Conservation (phyloP, 2,113 vertebrate species). For the Mesembrinibis cayennensis region DNA sequence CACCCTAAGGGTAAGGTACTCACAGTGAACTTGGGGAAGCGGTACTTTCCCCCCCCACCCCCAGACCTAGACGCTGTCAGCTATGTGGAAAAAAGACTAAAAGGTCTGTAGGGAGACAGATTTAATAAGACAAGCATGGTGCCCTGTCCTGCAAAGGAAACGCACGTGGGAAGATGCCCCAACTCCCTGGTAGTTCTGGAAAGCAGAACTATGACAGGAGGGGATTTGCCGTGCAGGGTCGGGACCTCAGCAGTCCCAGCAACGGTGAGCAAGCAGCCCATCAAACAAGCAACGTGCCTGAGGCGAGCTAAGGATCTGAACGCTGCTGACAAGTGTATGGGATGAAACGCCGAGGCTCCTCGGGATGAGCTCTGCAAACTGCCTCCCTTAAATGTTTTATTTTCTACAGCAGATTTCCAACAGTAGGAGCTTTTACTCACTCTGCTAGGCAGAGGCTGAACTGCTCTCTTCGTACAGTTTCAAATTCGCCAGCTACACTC, state of each 20-base stretch:
- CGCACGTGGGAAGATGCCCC: background rate
- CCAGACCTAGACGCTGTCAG: background rate
- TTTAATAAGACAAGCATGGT: background rate
- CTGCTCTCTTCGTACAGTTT: constrained; percentile 14
- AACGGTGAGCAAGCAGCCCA: background rate
- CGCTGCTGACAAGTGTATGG: background rate
- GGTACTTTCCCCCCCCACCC: background rate
- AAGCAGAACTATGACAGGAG: background rate
- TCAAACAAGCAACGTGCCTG: background rate
- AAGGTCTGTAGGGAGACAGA: background rate
- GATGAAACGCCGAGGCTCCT: background rate
- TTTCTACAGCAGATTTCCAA: background rate
- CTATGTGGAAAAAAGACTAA: background rate
- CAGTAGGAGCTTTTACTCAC: background rate
- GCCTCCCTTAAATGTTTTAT: background rate
- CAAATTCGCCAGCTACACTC: constrained; percentile 35
- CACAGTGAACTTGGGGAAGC: background rate
- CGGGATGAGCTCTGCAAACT: background rate
- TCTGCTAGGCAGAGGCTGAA: constrained; percentile 37
- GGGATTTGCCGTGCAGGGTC: background rate
- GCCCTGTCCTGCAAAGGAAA: background rate
- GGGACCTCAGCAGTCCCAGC: background rate
- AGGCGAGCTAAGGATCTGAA: background rate
- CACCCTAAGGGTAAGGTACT: background rate
- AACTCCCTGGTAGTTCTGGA: background rate